Conservation (phyloP, 2,888 invertebrate species). For the Podotricha telesiphe region DNA sequence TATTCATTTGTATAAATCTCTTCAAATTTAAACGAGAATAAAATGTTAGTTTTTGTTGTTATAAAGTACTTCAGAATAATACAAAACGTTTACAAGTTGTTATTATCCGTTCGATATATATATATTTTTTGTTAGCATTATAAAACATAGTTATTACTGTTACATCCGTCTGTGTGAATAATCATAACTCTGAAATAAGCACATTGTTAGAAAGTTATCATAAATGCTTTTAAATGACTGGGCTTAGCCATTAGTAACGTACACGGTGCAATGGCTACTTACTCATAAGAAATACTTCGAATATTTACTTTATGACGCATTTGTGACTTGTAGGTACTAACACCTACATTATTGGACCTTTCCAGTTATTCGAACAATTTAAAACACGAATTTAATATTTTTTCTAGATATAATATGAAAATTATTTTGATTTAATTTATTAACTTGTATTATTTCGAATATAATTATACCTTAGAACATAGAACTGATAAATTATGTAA, state of each 20-base stretch:
- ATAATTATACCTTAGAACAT: neutral
- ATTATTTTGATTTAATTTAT: neutral
- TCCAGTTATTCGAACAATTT: slow-evolving; percentile 28
- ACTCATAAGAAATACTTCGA: slow-evolving; percentile 75
- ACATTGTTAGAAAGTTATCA: slow-evolving; percentile 25
- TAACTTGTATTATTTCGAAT: neutral
- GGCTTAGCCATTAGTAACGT: slow-evolving; percentile 44
- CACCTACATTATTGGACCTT: slow-evolving; percentile 47
- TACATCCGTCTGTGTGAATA: slow-evolving; percentile 8
- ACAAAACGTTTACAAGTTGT: neutral
- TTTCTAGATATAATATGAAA: neutral
- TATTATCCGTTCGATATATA: neutral
- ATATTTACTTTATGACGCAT: slow-evolving; percentile 70
- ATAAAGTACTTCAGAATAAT: neutral
- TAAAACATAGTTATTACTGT: neutral
- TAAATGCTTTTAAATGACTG: slow-evolving; percentile 41
- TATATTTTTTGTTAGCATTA: neutral
- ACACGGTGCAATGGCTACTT: slow-evolving; percentile 60
- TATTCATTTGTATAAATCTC: slow-evolving; percentile 53
- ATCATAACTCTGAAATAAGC: slow-evolving; percentile 38
- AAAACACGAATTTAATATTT: neutral
- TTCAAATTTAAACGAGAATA: slow-evolving; percentile 6
- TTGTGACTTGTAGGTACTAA: slow-evolving; percentile 48
- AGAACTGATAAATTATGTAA: neutral
- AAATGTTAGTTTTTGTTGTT: slow-evolving; percentile 2